Conservation (phyloP, 1,140 invertebrate species). For the Oncopeltus fasciatus region DNA sequence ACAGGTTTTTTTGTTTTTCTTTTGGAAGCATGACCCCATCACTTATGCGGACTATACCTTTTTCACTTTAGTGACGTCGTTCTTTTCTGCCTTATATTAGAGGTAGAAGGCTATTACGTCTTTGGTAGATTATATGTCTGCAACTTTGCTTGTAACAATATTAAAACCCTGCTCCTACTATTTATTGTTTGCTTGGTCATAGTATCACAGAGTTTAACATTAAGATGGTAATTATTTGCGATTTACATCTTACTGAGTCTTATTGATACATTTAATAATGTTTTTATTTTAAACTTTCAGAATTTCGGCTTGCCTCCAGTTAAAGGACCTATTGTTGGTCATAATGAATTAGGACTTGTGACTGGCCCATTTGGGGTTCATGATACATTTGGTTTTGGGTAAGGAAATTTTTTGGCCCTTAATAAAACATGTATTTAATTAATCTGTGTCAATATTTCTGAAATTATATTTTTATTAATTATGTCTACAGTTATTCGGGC, state of each 20-base stretch:
- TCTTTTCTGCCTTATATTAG: too few relatives aligned
- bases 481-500: not conserved
- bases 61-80: too few relatives aligned
- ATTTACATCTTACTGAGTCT: not conserved
- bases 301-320: conserved; percentile 13
- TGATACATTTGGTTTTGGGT: conserved; percentile 13
- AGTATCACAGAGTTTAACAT: too few relatives aligned
- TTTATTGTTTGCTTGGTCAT: conserved; percentile 1
- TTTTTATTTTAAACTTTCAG: not conserved
- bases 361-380: conserved; percentile 20
- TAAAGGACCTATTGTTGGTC: conserved; percentile 11
- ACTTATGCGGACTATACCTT: too few relatives aligned
- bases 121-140: too few relatives aligned
- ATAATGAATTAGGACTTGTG: conserved; percentile 7
- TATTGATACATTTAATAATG: not conserved
- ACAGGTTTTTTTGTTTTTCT: too few relatives aligned
- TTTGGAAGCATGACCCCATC: too few relatives aligned
- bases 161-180: too few relatives aligned
- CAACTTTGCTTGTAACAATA: too few relatives aligned
- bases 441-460: not conserved
- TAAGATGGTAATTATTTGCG: not conserved
- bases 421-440: too few relatives aligned
- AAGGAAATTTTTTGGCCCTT: not conserved
- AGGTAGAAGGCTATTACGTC: too few relatives aligned
- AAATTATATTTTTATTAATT: not conserved